Percentiles rank a stretch among this genome's conserved stretches.
Conservation (phyloP, 2,888 invertebrate species). For the Pachycephus smyrnensis region DNA sequence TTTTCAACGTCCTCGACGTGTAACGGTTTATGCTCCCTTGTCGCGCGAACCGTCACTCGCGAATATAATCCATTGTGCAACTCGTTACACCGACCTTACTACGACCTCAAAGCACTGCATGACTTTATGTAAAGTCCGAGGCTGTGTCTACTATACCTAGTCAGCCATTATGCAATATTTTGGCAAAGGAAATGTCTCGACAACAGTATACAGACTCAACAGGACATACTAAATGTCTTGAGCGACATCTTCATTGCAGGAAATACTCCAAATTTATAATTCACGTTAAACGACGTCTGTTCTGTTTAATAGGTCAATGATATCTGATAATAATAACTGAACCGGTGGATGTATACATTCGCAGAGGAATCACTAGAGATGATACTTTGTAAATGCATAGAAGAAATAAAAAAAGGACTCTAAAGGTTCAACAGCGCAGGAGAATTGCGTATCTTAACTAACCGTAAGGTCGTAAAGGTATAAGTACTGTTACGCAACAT, state of each 20-base stretch:
- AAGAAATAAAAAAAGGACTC: background rate
- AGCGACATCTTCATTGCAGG: background rate
- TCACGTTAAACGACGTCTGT: background rate
- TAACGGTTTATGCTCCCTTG: background rate
- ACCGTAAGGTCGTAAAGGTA: conserved; percentile 25
- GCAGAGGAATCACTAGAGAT: background rate
- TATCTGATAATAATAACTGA: background rate
- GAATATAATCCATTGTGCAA: conserved; percentile 4
- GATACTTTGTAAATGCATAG: background rate
- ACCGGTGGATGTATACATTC: background rate
- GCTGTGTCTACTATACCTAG: background rate
- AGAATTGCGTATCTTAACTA: background rate
- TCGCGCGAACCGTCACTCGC: background rate
- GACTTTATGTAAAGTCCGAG: conserved; percentile 23
- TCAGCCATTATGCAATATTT: background rate
- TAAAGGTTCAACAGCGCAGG: background rate
- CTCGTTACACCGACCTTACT: conserved; percentile 23
- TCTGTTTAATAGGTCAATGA: background rate
- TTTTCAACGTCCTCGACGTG: conserved; percentile 1
- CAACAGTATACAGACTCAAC: background rate
- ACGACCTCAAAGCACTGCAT: conserved; percentile 25
- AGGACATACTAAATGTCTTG: background rate
- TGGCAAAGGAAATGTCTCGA: background rate
- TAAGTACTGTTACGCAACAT: conserved; percentile 28
- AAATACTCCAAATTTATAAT: background rate